Percentiles rank a stretch among this genome's conserved stretches.
Evolutionary conservation across 2,888 invertebrate species (phyloP).

Genomic region (Euzetes globulus): DNA sequence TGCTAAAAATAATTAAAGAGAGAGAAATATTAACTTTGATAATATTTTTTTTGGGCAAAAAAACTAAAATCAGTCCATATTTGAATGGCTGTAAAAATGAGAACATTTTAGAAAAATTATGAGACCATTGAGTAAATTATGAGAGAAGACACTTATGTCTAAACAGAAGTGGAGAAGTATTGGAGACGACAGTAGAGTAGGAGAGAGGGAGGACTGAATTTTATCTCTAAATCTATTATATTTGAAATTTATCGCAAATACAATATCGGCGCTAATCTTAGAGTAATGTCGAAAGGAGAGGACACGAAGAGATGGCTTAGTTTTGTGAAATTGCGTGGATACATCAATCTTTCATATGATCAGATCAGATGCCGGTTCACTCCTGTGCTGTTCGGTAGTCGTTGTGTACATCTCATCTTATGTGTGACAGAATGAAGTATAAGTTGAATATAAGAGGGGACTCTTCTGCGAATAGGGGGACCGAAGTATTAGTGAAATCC

Average conservation of each 20-base stretch:
- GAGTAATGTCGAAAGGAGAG: neutral
- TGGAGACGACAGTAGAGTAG: neutral
- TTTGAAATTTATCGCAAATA: conserved; percentile 14
- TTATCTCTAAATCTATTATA: neutral
- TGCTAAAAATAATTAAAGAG: conserved; percentile 6
- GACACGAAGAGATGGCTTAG: neutral
- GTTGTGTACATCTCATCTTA: neutral
- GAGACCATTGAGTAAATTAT: neutral
- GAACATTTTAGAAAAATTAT: neutral
- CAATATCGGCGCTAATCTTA: conserved; percentile 9
- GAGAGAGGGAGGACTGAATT: neutral
- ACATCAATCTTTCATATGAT: conserved; percentile 28
- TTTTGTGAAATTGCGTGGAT: neutral
- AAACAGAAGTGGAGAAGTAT: neutral
- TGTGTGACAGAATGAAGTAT: neutral
- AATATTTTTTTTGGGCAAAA: neutral
- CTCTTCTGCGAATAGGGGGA: neutral
- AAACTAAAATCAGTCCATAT: neutral
- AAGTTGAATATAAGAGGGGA: conserved; percentile 13
- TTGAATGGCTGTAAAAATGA: neutral
- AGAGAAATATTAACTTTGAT: neutral
- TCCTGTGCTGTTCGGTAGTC: neutral
- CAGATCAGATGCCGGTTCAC: neutral
- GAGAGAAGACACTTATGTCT: neutral
- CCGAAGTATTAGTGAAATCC: conserved; percentile 16